These are phyloP conservation scores for Pentamera pediparva DNA, from an alignment of 53 echinoderm and acorn worm species.

Conservation along the genomic window DNA sequence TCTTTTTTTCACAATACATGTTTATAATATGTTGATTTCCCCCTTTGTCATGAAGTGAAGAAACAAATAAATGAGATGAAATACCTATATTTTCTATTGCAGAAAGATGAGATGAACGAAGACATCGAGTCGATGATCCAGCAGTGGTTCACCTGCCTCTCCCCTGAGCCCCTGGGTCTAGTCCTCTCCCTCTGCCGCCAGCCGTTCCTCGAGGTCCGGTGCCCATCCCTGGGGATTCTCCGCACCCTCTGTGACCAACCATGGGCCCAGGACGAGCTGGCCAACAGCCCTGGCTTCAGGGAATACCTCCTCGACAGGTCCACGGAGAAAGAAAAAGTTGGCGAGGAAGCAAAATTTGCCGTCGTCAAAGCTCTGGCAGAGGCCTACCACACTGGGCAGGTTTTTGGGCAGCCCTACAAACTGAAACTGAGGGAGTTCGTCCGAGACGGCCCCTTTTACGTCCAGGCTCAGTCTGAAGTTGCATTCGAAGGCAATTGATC, in stretches of 20 bases:
- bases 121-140: slow-evolving; percentile 55
- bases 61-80: no score
- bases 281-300: slow-evolving; percentile 47
- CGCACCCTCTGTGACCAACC: slow-evolving; percentile 52
- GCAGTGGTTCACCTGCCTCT: slow-evolving; percentile 56
- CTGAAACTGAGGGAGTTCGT: slow-evolving; percentile 62
- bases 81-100: not conserved
- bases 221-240: slow-evolving; percentile 53
- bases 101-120: slow-evolving; percentile 66
- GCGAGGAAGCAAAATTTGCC: slow-evolving; percentile 62
- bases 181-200: slow-evolving; percentile 71
- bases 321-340: slow-evolving; percentile 66
- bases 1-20: no score
- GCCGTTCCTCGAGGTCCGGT: slow-evolving; percentile 71
- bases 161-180: slow-evolving; percentile 48
- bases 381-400: slow-evolving; percentile 35
- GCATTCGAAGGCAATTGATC: slow-evolving; percentile 45
- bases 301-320: slow-evolving; percentile 68
- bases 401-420: slow-evolving; percentile 62
- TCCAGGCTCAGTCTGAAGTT: slow-evolving; percentile 64
- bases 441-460: slow-evolving; percentile 72
- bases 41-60: no score
- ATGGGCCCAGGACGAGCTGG: slow-evolving; percentile 54
- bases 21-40: no score
- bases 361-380: slow-evolving; percentile 61